These are phyloP conservation scores for Orthonychiurus folsomi DNA, from an alignment of 2,888 invertebrate genomes.

Conservation along the genomic window DNA sequence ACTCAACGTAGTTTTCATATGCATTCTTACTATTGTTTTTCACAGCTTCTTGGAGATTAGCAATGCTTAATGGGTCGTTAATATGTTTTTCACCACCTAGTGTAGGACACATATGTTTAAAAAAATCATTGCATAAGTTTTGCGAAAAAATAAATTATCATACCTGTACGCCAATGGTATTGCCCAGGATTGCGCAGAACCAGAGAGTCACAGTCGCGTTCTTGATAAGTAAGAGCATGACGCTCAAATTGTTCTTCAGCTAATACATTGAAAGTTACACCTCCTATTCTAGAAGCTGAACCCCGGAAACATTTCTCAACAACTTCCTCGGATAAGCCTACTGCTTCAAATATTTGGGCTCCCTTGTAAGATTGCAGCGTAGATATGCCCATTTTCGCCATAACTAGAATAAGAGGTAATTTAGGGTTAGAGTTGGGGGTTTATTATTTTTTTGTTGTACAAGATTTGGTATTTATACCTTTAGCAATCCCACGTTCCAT, in stretches of 20 bases:
- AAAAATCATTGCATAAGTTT: neutral
- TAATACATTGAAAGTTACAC: conserved; percentile 79
- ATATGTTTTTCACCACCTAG: conserved; percentile 91
- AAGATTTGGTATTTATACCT: too few relatives aligned
- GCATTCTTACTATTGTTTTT: conserved; percentile 67
- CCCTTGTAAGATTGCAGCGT: conserved; percentile 97
- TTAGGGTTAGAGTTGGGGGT: too few relatives aligned
- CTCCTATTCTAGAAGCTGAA: conserved; percentile 66
- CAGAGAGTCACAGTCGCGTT: conserved; percentile 59
- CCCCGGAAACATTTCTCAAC: conserved; percentile 87
- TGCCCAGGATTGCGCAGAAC: conserved; percentile 79
- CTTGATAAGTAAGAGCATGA: conserved; percentile 65
- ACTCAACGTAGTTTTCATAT: conserved; percentile 74
- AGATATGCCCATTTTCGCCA: conserved; percentile 99
- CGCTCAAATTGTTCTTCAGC: conserved; percentile 76
- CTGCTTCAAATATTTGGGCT: conserved; percentile 98
- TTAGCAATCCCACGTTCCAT: conserved; percentile 84
- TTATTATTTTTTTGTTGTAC: too few relatives aligned
- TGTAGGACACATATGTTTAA: neutral
- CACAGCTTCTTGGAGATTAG: conserved; percentile 79
- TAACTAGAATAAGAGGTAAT: too few relatives aligned
- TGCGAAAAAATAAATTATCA: neutral
- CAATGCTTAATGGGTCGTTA: conserved; percentile 81
- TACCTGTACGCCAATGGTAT: conserved; percentile 79
- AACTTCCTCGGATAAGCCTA: conserved; percentile 85